Percentiles rank a stretch among this genome's conserved stretches.
Evolutionary conservation across 2,888 invertebrate species (phyloP).

Genomic region (Drosophila setosimentum): DNA sequence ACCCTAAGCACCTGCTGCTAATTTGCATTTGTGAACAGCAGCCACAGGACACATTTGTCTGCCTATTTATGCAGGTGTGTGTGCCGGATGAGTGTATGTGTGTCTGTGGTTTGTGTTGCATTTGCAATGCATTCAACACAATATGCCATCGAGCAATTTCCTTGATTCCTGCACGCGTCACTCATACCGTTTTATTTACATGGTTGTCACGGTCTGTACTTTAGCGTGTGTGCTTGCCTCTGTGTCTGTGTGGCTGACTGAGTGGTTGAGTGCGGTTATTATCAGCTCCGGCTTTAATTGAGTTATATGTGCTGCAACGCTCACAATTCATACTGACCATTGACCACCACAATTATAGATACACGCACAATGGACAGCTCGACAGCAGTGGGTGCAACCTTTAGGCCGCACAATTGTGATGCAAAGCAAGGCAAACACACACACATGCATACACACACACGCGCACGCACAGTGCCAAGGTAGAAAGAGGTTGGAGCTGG

Average conservation of each 20-base stretch:
- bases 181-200: constrained; percentile 22
- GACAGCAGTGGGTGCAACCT: constrained; percentile 25
- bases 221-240: not conserved
- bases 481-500: not conserved
- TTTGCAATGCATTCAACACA: constrained; percentile 36
- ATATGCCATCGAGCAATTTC: constrained; percentile 60
- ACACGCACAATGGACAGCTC: not conserved
- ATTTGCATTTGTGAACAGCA: constrained; percentile 50
- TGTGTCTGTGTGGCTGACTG: not conserved
- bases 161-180: constrained; percentile 60
- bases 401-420: constrained; percentile 50
- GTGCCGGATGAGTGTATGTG: constrained; percentile 12
- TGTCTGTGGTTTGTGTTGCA: constrained; percentile 21
- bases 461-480: not conserved
- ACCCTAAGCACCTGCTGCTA: constrained; percentile 7
- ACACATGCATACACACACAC: not conserved
- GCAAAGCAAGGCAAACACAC: constrained; percentile 28
- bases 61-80: constrained; percentile 9
- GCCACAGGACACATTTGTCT: constrained; percentile 4
- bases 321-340: constrained; percentile 41
- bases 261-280: constrained; percentile 33
- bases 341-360: constrained; percentile 16
- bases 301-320: constrained; percentile 65
- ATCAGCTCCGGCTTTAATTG: constrained; percentile 60
- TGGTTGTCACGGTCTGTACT: not conserved